phyloP scores from a whole-genome alignment of 2,888 invertebrate species.

The Lobophora halterata region DNA sequence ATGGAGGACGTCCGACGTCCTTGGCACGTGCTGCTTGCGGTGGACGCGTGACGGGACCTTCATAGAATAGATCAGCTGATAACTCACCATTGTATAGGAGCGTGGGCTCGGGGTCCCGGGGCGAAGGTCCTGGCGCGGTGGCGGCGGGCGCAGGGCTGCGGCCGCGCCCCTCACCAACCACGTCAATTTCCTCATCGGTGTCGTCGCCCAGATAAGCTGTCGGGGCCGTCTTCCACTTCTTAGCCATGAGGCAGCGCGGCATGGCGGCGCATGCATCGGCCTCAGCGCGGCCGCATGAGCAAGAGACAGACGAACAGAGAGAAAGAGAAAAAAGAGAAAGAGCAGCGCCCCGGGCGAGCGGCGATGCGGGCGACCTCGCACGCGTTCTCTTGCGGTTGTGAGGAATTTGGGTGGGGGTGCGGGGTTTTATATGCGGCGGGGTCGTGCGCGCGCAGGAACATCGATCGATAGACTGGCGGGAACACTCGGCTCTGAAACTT shows the following conservation, averaged over 20 bases:
- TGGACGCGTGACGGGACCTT: conserved; percentile 65
- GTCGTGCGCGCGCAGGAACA: conserved; percentile 69
- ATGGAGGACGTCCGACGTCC: conserved; percentile 32
- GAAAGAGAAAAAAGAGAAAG: conserved; percentile 76
- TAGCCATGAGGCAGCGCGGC: conserved; percentile 97
- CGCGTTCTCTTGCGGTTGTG: conserved; percentile 81
- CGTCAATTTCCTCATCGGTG: conserved; percentile 91
- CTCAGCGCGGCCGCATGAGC: conserved; percentile 77
- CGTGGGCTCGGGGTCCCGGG: conserved; percentile 85
- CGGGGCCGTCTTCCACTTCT: conserved; percentile 93
- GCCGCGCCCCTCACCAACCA: conserved; percentile 88
- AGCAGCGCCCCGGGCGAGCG: conserved; percentile 79
- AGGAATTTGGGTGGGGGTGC: conserved; percentile 60
- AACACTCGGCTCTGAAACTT: conserved; percentile 57
- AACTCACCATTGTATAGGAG: conserved; percentile 88
- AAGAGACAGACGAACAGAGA: conserved; percentile 79
- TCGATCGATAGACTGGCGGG: conserved; percentile 64
- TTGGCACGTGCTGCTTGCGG: conserved; percentile 78
- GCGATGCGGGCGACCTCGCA: conserved; percentile 70
- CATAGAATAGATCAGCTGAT: conserved; percentile 7
- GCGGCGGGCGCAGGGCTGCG: conserved; percentile 77
- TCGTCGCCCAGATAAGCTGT: conserved; percentile 82
- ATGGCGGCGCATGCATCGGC: conserved; percentile 84
- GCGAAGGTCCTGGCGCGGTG: conserved; percentile 86
- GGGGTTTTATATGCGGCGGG: conserved; percentile 70